phyloP scores from a whole-genome alignment of 2,888 invertebrate genomes.

The Disparrhopalites patrizii region DNA sequence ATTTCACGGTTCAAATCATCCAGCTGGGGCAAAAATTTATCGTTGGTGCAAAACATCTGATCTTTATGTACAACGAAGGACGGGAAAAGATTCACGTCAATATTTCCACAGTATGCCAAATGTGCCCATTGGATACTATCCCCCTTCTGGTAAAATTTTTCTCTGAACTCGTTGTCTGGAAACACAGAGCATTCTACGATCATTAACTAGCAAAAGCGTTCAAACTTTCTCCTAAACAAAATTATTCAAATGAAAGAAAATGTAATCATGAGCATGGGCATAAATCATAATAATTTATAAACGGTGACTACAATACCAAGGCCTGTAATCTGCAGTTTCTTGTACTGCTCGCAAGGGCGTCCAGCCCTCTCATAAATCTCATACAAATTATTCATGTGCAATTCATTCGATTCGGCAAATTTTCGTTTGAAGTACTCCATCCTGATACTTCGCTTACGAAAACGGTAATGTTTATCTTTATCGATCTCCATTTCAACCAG shows the following conservation, averaged over 20 bases:
- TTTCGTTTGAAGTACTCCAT: background rate
- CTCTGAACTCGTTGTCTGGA: slow-evolving; percentile 8
- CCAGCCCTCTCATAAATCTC: slow-evolving; percentile 8
- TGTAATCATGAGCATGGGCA: too few species aligned
- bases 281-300: background rate
- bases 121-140: slow-evolving; percentile 20
- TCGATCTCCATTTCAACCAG: background rate
- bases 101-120: background rate
- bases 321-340: background rate
- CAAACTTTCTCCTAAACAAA: too few species aligned
- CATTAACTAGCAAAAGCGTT: too few species aligned
- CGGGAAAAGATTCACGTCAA: background rate
- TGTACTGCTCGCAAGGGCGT: slow-evolving; percentile 1
- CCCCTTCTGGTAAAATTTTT: background rate
- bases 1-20: background rate
- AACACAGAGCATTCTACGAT: slow-evolving; percentile 2
- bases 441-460: slow-evolving; percentile 9
- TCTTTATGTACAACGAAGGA: background rate
- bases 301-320: slow-evolving; percentile 4
- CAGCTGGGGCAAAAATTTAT: background rate
- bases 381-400: slow-evolving; percentile 14
- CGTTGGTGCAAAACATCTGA: background rate
- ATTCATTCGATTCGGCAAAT: slow-evolving; percentile 10
- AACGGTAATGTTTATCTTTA: background rate
- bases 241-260: too few species aligned